phyloP scores from a whole-genome alignment of 2,113 vertebrate genomes.

The Edolisoma coerulescens region DNA sequence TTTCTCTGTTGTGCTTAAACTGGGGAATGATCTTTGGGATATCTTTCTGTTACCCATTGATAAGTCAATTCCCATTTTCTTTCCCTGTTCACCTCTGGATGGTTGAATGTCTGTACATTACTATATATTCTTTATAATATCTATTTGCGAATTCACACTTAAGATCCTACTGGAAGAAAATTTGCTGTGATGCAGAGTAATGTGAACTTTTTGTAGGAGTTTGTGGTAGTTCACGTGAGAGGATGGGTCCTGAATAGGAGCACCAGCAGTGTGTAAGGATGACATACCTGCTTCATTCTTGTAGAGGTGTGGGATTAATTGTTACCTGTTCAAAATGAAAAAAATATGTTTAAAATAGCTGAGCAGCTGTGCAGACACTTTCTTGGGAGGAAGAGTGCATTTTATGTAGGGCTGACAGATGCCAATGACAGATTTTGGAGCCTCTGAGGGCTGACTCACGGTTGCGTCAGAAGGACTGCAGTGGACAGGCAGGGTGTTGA shows the following conservation, averaged over 20 bases:
- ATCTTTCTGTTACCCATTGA: neutral
- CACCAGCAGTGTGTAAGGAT: neutral
- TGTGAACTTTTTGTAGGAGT: neutral
- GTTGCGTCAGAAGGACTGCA: neutral
- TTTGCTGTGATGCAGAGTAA: neutral
- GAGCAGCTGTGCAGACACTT: neutral
- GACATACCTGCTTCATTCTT: neutral
- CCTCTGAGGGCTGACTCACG: neutral
- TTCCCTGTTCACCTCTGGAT: neutral
- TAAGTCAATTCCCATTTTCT: neutral
- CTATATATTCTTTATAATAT: neutral
- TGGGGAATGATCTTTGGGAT: neutral
- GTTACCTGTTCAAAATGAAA: neutral
- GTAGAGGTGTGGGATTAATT: neutral
- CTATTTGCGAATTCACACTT: neutral
- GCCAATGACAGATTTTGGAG: fast-evolving
- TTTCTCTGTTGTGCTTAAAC: neutral
- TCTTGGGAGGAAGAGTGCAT: neutral
- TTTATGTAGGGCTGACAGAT: neutral
- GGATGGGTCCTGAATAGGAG: neutral
- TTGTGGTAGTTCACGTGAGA: neutral
- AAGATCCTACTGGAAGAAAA: neutral
- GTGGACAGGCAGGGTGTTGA: fast-evolving
- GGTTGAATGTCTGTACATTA: neutral
- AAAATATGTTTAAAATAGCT: neutral